Evolutionary conservation across 2,797 vertebrate species (phyloP).

Genomic region (Mormyrops boulengeri): DNA sequence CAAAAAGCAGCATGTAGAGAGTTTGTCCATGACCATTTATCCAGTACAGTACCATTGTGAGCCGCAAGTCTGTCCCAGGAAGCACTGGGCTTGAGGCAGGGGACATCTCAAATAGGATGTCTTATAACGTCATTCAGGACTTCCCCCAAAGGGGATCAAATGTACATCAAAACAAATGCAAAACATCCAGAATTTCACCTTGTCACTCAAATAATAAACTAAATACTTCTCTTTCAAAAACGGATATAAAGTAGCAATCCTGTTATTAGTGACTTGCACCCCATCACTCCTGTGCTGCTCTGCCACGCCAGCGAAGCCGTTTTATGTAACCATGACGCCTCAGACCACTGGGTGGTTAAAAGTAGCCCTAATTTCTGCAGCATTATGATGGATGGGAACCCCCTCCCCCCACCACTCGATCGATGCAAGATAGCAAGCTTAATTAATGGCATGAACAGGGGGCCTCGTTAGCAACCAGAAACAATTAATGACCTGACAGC

Average conservation of each 20-base stretch:
- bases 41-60: neutral
- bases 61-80: neutral
- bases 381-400: neutral
- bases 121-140: neutral
- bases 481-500: neutral
- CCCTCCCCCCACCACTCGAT: neutral
- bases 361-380: neutral
- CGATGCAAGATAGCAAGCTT: conserved; percentile 11
- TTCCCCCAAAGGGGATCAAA: neutral
- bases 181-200: neutral
- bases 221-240: neutral
- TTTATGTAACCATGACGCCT: neutral
- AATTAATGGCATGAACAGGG: neutral
- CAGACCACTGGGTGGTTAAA: neutral
- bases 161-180: neutral
- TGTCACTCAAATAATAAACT: conserved; percentile 2
- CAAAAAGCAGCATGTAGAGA: neutral
- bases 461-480: neutral
- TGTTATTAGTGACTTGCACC: neutral
- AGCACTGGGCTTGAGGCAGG: neutral
- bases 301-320: neutral
- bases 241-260: neutral
- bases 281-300: neutral
- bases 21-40: neutral
- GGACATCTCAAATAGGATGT: neutral